A percentile compares a stretch with the other conserved stretches of the same genome.
Evolutionary conservation across 2,797 vertebrate genomes (phyloP).

Genomic region (Mus minutoides): DNA sequence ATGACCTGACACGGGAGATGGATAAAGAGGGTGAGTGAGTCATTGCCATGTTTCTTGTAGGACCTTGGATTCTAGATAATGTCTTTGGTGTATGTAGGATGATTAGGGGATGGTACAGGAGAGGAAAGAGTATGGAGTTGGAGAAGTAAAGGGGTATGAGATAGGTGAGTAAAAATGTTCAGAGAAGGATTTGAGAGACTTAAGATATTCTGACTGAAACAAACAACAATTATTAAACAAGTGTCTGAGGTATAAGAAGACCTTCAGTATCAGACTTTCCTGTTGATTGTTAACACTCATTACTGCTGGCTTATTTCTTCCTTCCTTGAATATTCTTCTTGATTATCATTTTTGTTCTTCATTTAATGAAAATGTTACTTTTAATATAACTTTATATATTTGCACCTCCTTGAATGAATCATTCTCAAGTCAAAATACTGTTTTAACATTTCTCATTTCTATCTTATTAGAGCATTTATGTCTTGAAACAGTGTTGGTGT

Average conservation of each 20-base stretch:
- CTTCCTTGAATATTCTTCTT: slow-evolving; percentile 15
- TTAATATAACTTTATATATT: slow-evolving; percentile 8
- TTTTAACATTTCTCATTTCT: slow-evolving; percentile 46
- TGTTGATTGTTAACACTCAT: background rate
- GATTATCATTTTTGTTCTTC: slow-evolving; percentile 37
- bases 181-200: background rate
- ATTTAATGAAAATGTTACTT: slow-evolving; percentile 43
- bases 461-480: background rate
- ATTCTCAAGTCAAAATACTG: slow-evolving; percentile 28
- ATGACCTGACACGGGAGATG: background rate
- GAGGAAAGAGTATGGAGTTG: background rate
- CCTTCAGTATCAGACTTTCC: background rate
- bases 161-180: background rate
- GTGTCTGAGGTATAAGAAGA: background rate
- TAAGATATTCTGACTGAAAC: slow-evolving; percentile 13
- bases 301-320: slow-evolving; percentile 29
- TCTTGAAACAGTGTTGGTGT: slow-evolving; percentile 1
- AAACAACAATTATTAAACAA: background rate
- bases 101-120: background rate
- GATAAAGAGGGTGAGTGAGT: background rate
- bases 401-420: slow-evolving; percentile 12
- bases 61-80: background rate
- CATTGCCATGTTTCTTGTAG: background rate
- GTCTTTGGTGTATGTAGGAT: background rate
- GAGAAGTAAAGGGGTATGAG: background rate